Evolutionary conservation across 2,888 invertebrate genomes (phyloP).

Genomic region (Dryadula phaetusa): DNA sequence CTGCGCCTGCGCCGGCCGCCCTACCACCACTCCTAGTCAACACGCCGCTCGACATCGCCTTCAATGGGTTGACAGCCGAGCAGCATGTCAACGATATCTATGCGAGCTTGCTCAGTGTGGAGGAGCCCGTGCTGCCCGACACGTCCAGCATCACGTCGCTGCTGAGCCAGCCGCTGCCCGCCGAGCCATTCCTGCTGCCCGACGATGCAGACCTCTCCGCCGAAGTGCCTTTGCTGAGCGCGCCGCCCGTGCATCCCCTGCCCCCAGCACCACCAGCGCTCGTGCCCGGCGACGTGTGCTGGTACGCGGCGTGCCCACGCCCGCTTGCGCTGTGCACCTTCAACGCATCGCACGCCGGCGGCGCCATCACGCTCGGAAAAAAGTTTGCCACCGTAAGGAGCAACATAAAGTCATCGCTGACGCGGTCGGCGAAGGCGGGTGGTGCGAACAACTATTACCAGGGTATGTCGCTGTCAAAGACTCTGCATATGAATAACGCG

Average conservation of each 20-base stretch:
- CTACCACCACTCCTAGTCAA: constrained; percentile 72
- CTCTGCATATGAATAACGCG: constrained; percentile 72
- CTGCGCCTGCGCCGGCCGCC: constrained; percentile 46
- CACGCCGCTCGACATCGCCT: constrained; percentile 67
- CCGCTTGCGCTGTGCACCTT: constrained; percentile 84
- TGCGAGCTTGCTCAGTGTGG: constrained; percentile 67
- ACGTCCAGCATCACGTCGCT: constrained; percentile 69
- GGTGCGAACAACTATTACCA: constrained; percentile 70
- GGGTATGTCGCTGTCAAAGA: constrained; percentile 71
- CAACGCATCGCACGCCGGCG: constrained; percentile 83
- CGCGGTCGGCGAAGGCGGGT: constrained; percentile 68
- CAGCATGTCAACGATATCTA: constrained; percentile 77
- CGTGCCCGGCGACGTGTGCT: constrained; percentile 70
- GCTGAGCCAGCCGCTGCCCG: constrained; percentile 65
- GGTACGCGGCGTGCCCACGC: constrained; percentile 84
- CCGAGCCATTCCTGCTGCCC: constrained; percentile 64
- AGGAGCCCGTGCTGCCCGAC: constrained; percentile 71
- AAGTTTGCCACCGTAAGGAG: constrained; percentile 78
- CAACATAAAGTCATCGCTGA: constrained; percentile 77
- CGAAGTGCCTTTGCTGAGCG: constrained; percentile 51
- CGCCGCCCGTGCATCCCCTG: constrained; percentile 56
- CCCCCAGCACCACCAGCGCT: constrained; percentile 54
- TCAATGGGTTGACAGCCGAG: constrained; percentile 70
- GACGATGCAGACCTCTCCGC: constrained; percentile 61
- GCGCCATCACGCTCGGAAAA: constrained; percentile 81